Evolutionary conservation across 2,797 vertebrate genomes (phyloP).

Genomic region (Sebastes matsubarae): DNA sequence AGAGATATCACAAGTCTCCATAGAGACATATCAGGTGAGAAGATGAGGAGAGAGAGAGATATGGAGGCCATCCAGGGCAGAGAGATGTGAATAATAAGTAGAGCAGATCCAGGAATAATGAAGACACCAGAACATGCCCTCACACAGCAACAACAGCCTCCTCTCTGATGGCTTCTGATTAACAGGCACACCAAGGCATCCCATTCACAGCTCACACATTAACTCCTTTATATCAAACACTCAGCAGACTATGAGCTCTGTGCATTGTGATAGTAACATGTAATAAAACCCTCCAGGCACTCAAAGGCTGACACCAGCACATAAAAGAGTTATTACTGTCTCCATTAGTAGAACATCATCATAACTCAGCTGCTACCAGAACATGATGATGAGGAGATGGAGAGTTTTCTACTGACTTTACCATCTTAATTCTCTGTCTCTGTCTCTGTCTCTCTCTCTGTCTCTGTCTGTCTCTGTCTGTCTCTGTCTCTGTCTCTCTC

Average conservation of each 20-base stretch:
- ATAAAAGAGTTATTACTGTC: conserved; percentile 39
- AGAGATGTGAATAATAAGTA: conserved; percentile 24
- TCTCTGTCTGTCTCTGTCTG: too few species aligned
- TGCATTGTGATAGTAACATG: not conserved
- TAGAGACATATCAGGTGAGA: conserved; percentile 10
- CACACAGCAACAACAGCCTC: not conserved
- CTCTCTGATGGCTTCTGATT: conserved; percentile 38
- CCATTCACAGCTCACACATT: conserved; percentile 4
- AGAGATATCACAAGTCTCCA: conserved; percentile 5
- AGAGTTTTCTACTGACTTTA: not conserved
- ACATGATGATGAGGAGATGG: conserved; percentile 1
- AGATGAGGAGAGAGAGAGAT: not conserved
- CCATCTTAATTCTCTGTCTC: not conserved
- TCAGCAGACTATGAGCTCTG: not conserved
- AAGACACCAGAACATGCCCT: conserved; percentile 1
- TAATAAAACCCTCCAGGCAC: conserved; percentile 32
- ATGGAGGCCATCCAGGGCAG: not conserved
- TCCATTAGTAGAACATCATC: conserved; percentile 41
- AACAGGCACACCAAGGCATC: conserved; percentile 8
- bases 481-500: too few species aligned
- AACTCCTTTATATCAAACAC: conserved; percentile 8
- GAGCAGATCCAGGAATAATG: conserved; percentile 33
- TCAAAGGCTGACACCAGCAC: conserved; percentile 3
- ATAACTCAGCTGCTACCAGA: conserved; percentile 21
- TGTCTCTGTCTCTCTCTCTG: not conserved